A percentile compares a stretch with the other conserved stretches of the same genome.
Conservation (phyloP, 2,113 vertebrate genomes). For the Clarias magur region DNA sequence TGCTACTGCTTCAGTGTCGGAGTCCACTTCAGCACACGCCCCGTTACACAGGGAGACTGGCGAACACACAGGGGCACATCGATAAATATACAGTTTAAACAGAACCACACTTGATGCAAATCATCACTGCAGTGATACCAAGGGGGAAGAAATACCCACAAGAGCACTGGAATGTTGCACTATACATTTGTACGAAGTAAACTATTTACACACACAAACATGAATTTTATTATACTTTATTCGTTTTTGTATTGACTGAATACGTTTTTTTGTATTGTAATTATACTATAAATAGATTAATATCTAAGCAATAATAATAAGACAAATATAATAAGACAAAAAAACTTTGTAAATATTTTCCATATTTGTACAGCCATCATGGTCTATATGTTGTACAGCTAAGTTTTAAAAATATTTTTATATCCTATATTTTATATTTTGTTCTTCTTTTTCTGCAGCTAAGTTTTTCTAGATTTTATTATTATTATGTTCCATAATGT, state of each 20-base stretch:
- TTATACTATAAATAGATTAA: not conserved
- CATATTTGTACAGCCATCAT: too few relatives aligned
- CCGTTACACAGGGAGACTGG: conserved; percentile 59
- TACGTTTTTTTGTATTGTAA: not conserved
- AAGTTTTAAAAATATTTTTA: too few relatives aligned
- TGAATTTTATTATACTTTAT: not conserved
- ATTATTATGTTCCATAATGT: too few relatives aligned
- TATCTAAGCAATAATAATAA: not conserved
- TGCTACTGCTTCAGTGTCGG: conserved; percentile 81
- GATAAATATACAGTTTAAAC: not conserved
- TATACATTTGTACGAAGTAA: not conserved
- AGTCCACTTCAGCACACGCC: conserved; percentile 88
- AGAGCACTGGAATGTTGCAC: not conserved
- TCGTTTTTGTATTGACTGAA: not conserved
- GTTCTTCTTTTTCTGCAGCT: too few relatives aligned
- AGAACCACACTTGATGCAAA: not conserved
- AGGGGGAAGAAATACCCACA: too few relatives aligned
- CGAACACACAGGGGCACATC: conserved; percentile 26
- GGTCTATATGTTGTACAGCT: too few relatives aligned
- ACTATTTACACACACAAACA: not conserved
- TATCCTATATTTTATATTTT: too few relatives aligned
- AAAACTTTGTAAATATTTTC: too few relatives aligned
- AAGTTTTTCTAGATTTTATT: too few relatives aligned
- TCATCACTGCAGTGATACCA: not conserved
- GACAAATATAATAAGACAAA: too few relatives aligned